Conservation (phyloP, 2,113 vertebrate genomes). For the Marcusenius ussheri region DNA sequence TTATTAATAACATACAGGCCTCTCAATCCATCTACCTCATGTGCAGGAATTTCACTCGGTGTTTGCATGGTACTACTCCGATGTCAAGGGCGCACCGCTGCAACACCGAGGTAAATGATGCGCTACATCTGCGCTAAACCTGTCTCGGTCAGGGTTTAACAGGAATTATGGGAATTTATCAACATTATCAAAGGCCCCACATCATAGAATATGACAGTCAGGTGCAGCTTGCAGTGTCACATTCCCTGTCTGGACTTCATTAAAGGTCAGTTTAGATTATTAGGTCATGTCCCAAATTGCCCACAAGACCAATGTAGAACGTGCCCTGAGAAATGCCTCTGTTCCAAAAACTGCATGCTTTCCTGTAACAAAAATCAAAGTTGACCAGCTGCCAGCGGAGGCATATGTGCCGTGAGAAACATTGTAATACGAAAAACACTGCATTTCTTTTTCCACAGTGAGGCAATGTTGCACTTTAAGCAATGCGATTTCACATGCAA, state of each 20-base stretch:
- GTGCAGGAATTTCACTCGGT: neutral
- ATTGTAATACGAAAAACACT: conserved; percentile 52
- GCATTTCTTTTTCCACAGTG: conserved; percentile 47
- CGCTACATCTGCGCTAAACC: neutral
- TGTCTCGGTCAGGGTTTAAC: neutral
- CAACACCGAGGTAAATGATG: neutral
- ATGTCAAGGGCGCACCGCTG: conserved; percentile 24
- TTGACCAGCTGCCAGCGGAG: conserved; percentile 25
- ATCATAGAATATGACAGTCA: neutral
- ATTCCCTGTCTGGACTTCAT: neutral
- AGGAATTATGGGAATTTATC: neutral
- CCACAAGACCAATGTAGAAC: neutral
- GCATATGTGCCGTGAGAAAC: conserved; percentile 41
- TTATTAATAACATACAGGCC: conserved; percentile 17
- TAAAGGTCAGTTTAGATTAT: neutral
- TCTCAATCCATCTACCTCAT: conserved; percentile 2
- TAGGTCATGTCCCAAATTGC: neutral
- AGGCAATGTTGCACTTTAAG: conserved; percentile 36
- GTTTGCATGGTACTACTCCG: conserved; percentile 38
- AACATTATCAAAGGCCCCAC: neutral
- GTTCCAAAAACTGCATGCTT: neutral
- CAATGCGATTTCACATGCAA: conserved; percentile 29
- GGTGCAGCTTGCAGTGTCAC: neutral
- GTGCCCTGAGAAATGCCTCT: neutral
- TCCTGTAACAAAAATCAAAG: conserved; percentile 17